Conservation (phyloP, 2,113 vertebrate genomes). For the Zosterops hypoxanthus region DNA sequence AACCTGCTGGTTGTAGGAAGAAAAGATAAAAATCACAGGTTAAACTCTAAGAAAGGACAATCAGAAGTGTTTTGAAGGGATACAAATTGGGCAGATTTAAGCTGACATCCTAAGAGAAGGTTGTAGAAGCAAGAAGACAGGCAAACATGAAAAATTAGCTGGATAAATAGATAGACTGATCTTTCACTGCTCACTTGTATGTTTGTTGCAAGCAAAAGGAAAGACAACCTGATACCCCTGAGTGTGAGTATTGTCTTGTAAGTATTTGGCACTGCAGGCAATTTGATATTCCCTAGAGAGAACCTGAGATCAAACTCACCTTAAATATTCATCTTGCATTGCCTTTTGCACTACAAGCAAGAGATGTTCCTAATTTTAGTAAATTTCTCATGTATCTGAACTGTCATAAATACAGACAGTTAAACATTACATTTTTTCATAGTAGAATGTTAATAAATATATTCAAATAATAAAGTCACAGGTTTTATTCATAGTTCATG, state of each 20-base stretch:
- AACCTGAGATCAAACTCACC: not conserved
- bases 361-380: not conserved
- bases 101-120: not conserved
- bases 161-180: not conserved
- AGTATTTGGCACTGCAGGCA: not conserved
- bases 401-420: not conserved
- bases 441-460: not conserved
- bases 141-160: not conserved
- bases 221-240: not conserved
- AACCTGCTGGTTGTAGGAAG: not conserved
- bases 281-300: not conserved
- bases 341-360: not conserved
- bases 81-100: not conserved
- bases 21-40: not conserved
- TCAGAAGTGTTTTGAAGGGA: not conserved
- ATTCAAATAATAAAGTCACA: not conserved
- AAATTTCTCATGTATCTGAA: not conserved
- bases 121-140: not conserved
- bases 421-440: not conserved
- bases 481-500: not conserved
- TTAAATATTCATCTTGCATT: not conserved
- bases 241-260: not conserved
- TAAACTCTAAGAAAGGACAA: not conserved
- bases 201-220: not conserved
- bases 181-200: no score